Evolutionary conservation across 2,888 invertebrate species (phyloP), one percentile per base, ranked within the genome.

Genomic region (Lordiphosa fenestrarum): DNA sequence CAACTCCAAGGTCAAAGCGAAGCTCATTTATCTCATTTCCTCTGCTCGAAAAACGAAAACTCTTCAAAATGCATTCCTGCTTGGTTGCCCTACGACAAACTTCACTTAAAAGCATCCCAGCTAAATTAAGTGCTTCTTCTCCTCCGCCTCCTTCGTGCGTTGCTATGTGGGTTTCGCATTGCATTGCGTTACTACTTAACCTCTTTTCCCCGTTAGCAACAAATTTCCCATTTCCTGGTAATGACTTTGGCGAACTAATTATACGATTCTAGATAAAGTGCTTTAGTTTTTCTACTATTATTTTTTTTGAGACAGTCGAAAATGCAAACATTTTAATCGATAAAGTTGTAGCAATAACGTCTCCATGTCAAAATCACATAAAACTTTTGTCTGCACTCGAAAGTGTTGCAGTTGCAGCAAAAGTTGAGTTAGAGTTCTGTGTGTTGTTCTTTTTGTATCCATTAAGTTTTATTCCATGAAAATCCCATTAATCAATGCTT

Each of bases 401-500:
- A 30, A 33, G 30, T 9, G n/a, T n/a, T n/a, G 15, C 13, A 44
- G 2, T 9, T 30, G 30, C 30, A 25, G 0, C 7, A 25, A 25
- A 25, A 7, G 25, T 25, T 25, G 7, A 19, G 19, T 19, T 19
- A 19, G 19, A 25, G 3, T 25, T 25, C 25, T 25, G 25, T 6
- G 25, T 19, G 2, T 19, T 19, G 4, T 19, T 15, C 2, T 19
- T 19, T 19, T 19, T 30, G 13, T 15, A 44, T 44, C 30, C 25
- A 42, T 42, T 42, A 25, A 30, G 15, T 44, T 44, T 42, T 10
- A 7, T 44, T 44, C 84, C 76, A 84, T 86, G 84, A 74, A 86
- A 74, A 78, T 75, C 66, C 75, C 80, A 86, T 86, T 87, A 80
- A 84, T 85, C 88, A 87, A 78, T 69, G 73, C 82, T 66, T 81